A percentile compares a stretch with the other conserved stretches of the same genome.
These are phyloP conservation scores for Macquaria australasica DNA, from an alignment of 2,113 vertebrate genomes.

Conservation along the genomic window DNA sequence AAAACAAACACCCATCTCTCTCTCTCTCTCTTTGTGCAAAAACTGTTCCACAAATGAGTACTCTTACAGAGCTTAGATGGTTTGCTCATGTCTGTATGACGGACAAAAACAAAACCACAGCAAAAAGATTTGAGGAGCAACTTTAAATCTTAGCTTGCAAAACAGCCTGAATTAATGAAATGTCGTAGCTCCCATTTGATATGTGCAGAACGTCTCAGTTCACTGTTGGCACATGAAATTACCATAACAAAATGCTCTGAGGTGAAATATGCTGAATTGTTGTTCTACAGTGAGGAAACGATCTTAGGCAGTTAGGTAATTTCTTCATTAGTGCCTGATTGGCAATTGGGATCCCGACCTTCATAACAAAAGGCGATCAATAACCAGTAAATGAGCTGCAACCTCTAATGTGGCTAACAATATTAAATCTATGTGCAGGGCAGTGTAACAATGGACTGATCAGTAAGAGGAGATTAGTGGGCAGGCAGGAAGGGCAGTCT, in stretches of 20 bases:
- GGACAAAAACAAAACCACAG: background rate
- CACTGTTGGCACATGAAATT: background rate
- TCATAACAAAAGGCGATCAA: constrained; percentile 58
- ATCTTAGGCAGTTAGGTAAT: background rate
- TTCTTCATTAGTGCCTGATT: constrained; percentile 29
- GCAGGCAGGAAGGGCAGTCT: constrained; percentile 4
- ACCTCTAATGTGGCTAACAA: constrained; percentile 23
- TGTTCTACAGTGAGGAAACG: background rate
- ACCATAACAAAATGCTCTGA: constrained; percentile 8
- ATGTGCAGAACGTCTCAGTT: background rate
- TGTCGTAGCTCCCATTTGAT: background rate
- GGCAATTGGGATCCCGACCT: constrained; percentile 18
- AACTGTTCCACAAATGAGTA: too few species aligned
- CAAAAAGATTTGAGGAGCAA: background rate
- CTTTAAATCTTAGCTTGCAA: background rate
- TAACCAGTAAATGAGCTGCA: constrained; percentile 55
- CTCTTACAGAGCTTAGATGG: background rate
- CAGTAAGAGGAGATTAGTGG: constrained; percentile 37
- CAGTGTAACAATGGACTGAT: constrained; percentile 41
- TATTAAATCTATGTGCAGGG: constrained; percentile 37
- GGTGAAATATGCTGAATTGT: constrained; percentile 11
- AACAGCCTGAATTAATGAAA: constrained; percentile 6
- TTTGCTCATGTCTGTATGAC: background rate
- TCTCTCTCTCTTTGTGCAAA: background rate
- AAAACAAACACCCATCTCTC: background rate